Evolutionary conservation across 2,113 vertebrate species (phyloP), one percentile per base, ranked within the genome.

Genomic region (Poeciliopsis turrubarensis): DNA sequence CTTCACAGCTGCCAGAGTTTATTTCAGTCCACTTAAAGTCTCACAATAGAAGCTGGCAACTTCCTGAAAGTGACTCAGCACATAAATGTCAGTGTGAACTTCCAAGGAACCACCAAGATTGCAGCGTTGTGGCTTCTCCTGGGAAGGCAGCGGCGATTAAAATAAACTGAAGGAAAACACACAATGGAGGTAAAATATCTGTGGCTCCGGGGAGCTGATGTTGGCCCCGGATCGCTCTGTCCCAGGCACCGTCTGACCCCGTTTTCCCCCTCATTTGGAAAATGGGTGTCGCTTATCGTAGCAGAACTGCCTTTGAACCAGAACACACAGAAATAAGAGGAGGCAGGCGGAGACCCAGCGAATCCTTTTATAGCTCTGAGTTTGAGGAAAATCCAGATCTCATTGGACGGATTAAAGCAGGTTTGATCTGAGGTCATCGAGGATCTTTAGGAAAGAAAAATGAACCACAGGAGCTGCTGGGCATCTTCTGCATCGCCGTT

Each of bases 241-340:
- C 85, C 80, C 27, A 66, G 31, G 85, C 71, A 73, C 81, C 87
- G 89, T 91, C 90, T 87, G 85, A 91, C 82, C 88, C 80, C 5
- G 25, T 78, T 80, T 77, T 85, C 83, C 65, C 79, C 83, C 80
- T 87, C 84, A 87, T 87, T 90, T 83, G 26, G 60, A 51, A 86
- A 89, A 88, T 84, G 9, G 60, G 22, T 70, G 68, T 79, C 72
- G 51, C 77, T 90, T 87, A 91, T 89, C 82, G 31, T n/a, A 62
- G 68, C 68, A 75, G 86, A 72, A 72, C 84, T 79, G 82, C 41
- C 65, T 81, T 25, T 90, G 88, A 88, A 89, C 80, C 86, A 69
- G 78, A 91, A 89, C 75, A 68, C 73, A 81, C 74, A 78, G 74
- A 80, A 66, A 82, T 77, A 75, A 5, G 54, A 78, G 32, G 57